Evolutionary conservation across 2,797 vertebrate genomes (phyloP), one percentile per base, ranked within the genome.

Genomic region (Microctenopoma stevenorrisi): DNA sequence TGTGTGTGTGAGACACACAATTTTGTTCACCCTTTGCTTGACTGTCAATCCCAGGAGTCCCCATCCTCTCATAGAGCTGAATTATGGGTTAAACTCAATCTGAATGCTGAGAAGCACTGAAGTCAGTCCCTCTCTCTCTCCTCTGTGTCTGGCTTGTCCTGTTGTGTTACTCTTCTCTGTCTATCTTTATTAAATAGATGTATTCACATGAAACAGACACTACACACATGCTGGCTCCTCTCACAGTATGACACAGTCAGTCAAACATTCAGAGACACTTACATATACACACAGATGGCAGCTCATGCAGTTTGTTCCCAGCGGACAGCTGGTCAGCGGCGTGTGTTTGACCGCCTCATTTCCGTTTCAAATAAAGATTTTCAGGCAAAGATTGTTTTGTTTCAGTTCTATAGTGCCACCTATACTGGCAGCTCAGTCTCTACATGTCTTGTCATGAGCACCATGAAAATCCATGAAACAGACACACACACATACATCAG

Each of bases 41-140:
- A 81, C 82, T 78, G 81, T 82, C 78, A 85, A 69, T 83, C 83
- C 87, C 84, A 52, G 49, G 81, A 85, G 74, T 37, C 67, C 62
- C 77, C 72, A 14, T 72, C 86, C 65, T 68, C 73, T 75, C 65
- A 62, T 55, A 51, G 57, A 65, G 40, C 73, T 75, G 80, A 86
- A 91, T 89, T 87, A 91, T 89, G 86, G 66, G 60, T 47, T 82
- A 80, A 88, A 85, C 82, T 89, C 75, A 72, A 68, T 84, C 78
- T 87, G 85, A 84, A 84, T 87, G 74, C 63, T 43, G 77, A 87
- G 83, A 60, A 75, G 83, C 67, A 68, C 54, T 26, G 26, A 50
- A 76, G 25, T 76, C 71, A 2, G 49, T 44, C 53, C 68, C 30
- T 59, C 18, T 75, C 50, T 68, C 55, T 38, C 25, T 58, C 14